Evolutionary conservation across 1,140 invertebrate species (phyloP).

Genomic region (Eupeodes corollae): DNA sequence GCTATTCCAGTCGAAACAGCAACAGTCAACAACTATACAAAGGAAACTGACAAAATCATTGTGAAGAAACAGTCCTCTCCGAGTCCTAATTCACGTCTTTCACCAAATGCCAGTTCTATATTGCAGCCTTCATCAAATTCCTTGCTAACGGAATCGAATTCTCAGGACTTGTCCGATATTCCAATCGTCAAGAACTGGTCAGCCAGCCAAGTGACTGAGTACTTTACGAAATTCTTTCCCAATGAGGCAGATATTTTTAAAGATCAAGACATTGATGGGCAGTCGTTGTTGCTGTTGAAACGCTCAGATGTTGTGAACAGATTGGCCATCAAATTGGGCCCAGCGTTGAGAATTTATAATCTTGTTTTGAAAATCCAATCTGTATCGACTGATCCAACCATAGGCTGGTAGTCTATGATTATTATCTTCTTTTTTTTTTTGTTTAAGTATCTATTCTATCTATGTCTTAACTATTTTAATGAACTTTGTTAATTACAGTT

Average conservation of each 20-base stretch:
- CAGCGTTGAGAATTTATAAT: conserved; percentile 24
- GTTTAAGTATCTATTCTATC: too few relatives aligned
- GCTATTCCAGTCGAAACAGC: too few relatives aligned
- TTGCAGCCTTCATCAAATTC: background rate
- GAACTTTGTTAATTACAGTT: too few relatives aligned
- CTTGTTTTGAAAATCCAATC: conserved; percentile 21
- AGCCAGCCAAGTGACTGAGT: conserved; percentile 22
- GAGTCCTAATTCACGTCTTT: too few relatives aligned
- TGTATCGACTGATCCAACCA: conserved; percentile 10
- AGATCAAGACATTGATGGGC: conserved; percentile 29
- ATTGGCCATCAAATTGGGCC: conserved; percentile 27
- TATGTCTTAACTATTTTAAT: too few relatives aligned
- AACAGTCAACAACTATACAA: too few relatives aligned
- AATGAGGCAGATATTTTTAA: conserved; percentile 20
- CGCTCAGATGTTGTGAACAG: conserved; percentile 25
- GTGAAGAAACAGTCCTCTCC: too few relatives aligned
- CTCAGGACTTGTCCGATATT: conserved; percentile 4
- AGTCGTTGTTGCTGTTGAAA: conserved; percentile 23
- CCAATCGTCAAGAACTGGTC: conserved; percentile 17
- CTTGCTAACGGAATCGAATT: background rate
- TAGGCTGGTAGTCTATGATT: too few relatives aligned
- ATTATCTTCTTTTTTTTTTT: too few relatives aligned
- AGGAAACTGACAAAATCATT: too few relatives aligned
- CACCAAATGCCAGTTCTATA: too few relatives aligned
- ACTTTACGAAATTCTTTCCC: conserved; percentile 19